Conservation (phyloP, 2,888 invertebrate genomes). For the Nemoura dubitans region DNA sequence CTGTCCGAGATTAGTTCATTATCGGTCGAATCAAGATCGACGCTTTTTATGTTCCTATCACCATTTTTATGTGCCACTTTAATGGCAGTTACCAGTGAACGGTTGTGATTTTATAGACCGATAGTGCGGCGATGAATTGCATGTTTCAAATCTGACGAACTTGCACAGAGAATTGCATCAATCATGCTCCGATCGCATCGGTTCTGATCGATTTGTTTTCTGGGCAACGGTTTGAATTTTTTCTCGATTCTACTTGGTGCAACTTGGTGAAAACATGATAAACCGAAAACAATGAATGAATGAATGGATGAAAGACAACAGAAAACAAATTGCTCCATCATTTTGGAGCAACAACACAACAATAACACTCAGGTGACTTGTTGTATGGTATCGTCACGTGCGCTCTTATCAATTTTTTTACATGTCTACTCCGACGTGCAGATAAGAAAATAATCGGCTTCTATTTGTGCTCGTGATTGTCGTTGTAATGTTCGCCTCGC, state of each 20-base stretch:
- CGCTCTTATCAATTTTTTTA: no score
- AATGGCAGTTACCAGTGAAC: not conserved
- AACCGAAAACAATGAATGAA: no score
- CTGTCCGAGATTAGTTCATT: not conserved
- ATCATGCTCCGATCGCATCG: not conserved
- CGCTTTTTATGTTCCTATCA: no score
- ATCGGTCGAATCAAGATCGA: not conserved
- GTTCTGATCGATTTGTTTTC: not conserved
- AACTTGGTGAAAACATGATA: not conserved
- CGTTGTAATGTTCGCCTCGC: no score
- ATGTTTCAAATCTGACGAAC: not conserved
- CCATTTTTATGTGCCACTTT: not conserved
- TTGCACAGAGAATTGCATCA: not conserved
- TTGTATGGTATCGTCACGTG: no score
- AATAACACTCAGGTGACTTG: no score
- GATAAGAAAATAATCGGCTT: no score
- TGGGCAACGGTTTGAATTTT: not conserved
- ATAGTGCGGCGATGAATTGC: not conserved
- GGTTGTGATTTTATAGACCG: conserved; percentile 7
- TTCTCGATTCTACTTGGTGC: not conserved
- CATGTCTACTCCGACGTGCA: no score
- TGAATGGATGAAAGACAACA: no score
- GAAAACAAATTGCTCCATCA: not conserved
- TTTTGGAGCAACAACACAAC: no score
- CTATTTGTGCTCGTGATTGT: no score